Evolutionary conservation across 1,140 invertebrate genomes (phyloP), one percentile per base, ranked within the genome.

Genomic region (Pygmarrhopalites habei): DNA sequence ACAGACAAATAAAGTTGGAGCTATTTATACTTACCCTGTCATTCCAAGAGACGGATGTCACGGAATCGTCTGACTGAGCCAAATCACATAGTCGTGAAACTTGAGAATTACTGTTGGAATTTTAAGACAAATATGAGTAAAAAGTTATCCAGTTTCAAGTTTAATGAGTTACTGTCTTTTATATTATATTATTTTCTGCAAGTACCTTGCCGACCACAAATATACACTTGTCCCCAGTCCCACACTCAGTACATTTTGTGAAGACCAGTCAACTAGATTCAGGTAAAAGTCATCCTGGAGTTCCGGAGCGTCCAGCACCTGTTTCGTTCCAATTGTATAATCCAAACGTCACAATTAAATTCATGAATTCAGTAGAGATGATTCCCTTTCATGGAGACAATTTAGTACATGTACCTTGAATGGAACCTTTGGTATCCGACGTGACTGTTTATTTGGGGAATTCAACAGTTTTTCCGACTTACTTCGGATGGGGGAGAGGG

Each of bases 11-110:
- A n/a, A n/a, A n/a, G n/a, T n/a, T n/a, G n/a, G n/a, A n/a, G n/a
- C n/a, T n/a, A n/a, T n/a, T n/a, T n/a, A n/a, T n/a, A n/a, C n/a
- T 65, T 73, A 83, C 82, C 63, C 92, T 82, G 75, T 99, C 96
- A 73, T 94, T 94, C 97, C 97, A 99, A n/a, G 96, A 92, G 15
- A 99, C 97, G 1, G 95, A 98, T 0, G 96, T 99, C 2, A 99
- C 95, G 19, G 90, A 88, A 76, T 99, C 97, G 4, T 85, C 85
- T 76, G 98, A 94, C 46, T 83, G 82, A 7, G 90, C 89, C 21
- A 99, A 79, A 79, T 99, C 97, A 79, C 97, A 99, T 7, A 99
- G 78, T 73, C 95, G 82, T 12, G 95, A 97, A 25, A 97, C 92
- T 82, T 98, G 95, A 75, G 94, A 97, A 66, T 94, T 99, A 74